phyloP scores from a whole-genome alignment of 2,888 invertebrate genomes.

The Belgica antarctica region DNA sequence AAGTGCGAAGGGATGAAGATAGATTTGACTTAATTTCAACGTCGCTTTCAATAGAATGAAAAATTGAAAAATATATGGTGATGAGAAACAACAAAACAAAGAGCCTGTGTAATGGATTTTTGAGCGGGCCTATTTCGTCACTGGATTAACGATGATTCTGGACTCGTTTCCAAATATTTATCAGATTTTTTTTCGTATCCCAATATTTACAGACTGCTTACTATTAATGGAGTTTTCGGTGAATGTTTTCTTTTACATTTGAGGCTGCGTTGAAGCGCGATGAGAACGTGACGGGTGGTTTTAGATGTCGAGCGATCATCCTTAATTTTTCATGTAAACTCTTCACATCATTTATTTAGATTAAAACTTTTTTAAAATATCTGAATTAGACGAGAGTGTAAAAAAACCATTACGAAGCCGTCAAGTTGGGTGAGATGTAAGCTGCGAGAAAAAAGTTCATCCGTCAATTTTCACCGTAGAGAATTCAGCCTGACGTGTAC shows the following conservation, averaged over 20 bases:
- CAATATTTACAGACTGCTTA: not conserved
- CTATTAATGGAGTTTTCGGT: conserved; percentile 6
- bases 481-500: no score
- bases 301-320: not conserved
- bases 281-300: conserved; percentile 3
- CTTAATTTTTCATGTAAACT: not conserved
- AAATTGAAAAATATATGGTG: conserved; percentile 4
- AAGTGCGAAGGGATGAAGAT: not conserved
- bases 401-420: not conserved
- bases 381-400: not conserved
- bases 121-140: not conserved
- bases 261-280: not conserved
- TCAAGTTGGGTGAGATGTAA: no score
- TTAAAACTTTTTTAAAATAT: not conserved
- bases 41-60: not conserved
- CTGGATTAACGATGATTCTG: not conserved
- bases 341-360: conserved; percentile 10
- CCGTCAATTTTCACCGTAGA: no score
- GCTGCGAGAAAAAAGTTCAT: no score
- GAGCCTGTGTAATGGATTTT: conserved; percentile 30
- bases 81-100: conserved; percentile 18
- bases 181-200: not conserved
- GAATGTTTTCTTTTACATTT: not conserved
- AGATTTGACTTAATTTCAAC: conserved; percentile 8
- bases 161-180: conserved; percentile 23